Base-by-base conservation (phyloP, 2,113 vertebrate species). In the Rhabdornis inornatus region DNA sequence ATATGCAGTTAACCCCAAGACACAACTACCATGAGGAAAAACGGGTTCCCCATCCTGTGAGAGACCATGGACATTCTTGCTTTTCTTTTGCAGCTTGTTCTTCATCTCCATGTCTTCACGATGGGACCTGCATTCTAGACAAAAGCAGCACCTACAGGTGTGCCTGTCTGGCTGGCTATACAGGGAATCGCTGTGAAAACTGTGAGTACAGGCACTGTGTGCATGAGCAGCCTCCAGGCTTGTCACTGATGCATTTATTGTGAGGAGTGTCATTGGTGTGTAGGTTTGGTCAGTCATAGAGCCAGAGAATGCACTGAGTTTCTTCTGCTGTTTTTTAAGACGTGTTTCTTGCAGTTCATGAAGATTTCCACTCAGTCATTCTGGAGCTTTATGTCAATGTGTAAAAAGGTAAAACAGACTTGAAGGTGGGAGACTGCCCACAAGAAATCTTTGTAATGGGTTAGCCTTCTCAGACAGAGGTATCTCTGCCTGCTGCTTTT, bases 161-260 rank as follows among this genome's bases (percentile, higher is more conserved):
- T 72, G 99, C 99, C 79, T 99, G 99, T 94, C 97, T 99, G 94
- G 99, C 98, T 91, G 99, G 99, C 75, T 99, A 99, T 55, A 99
- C 99, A 1, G 99, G 99, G 66, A 98, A 64, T 79, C 98, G 96
- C 92, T 99, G 99, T 98, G 99, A 99, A 98, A 98, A 98, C 87
- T 98, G 99, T 99, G 97, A 98, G 98, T 98, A 91, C 60, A 89
- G 56, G 40, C 83, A 59, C 70, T 80, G 40, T 56, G n/a, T 50
- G 11, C 52, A 27, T 75, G 33, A 55, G 4, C 31, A 79, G 33
- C 16, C 57, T 47, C 52, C 61, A 66, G 42, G 49, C 27, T 3
- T 91, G 63, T 66, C 44, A 87, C 64, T 83, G 49, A 37, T 61
- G n/a, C 21, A 24, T 49, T 78, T 17, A 20, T 33, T 75, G 24